phyloP scores from a whole-genome alignment of 2,113 vertebrate species.

The Mobula birostris region DNA sequence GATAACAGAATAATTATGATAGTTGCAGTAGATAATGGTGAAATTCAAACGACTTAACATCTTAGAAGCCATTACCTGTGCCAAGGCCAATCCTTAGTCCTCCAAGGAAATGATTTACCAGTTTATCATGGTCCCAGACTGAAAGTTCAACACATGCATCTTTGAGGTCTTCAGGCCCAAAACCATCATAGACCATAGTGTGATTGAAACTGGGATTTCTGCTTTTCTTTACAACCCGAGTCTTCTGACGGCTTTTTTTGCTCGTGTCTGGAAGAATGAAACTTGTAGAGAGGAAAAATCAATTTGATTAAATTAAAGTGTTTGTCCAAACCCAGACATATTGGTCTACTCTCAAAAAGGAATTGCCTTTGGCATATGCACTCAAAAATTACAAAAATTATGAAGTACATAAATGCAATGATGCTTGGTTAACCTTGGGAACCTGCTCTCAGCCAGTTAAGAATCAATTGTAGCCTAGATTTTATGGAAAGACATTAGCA shows the following conservation, averaged over 20 bases:
- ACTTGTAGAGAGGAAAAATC: slow-evolving; percentile 51
- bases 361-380: neutral
- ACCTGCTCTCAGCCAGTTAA: neutral
- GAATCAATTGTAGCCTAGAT: neutral
- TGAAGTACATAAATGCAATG: neutral
- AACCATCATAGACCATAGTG: slow-evolving; percentile 88
- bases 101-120: slow-evolving; percentile 79
- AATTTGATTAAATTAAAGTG: neutral
- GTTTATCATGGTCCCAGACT: slow-evolving; percentile 82
- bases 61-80: slow-evolving; percentile 61
- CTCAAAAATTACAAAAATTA: neutral
- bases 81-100: slow-evolving; percentile 82
- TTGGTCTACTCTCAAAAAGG: neutral
- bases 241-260: slow-evolving; percentile 80
- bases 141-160: slow-evolving; percentile 85
- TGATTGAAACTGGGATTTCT: slow-evolving; percentile 83
- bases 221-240: slow-evolving; percentile 71
- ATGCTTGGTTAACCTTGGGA: neutral
- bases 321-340: neutral
- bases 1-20: neutral
- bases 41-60: neutral
- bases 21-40: neutral
- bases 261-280: slow-evolving; percentile 78
- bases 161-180: slow-evolving; percentile 70
- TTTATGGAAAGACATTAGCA: too few species aligned